Base-by-base conservation (phyloP, 2,797 vertebrate species). In the Bufotes viridis region DNA sequence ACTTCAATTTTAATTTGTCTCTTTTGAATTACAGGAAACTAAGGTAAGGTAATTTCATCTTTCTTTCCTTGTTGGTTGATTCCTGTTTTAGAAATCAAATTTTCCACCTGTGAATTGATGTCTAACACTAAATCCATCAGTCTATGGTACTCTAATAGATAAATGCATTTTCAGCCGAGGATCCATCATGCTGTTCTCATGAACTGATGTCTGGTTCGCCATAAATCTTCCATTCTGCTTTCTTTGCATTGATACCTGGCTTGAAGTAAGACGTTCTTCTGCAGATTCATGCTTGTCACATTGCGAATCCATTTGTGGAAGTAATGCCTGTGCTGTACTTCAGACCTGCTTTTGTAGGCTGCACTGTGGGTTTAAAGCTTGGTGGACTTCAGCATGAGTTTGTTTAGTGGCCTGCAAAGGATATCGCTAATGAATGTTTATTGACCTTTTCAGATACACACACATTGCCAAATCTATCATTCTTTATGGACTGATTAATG, bases 131-230 rank as follows among this genome's bases (percentile, higher is more conserved):
- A 84, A 88, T 88, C 81, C 53, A 69, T 82, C 75, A 82, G 53
- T 81, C 57, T 86, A 78, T 57, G 78, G 84, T 65, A 85, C 84
- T 85, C 58, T 85, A 78, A 85, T 78, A 78, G 74, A 78, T 78
- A 85, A 78, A 85, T 78, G 60, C 74, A 78, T 29, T 85, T 78
- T 80, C 67, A 78, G 53, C 60, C 10, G 58, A 67, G 72, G 80
- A 84, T 85, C 87, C 76, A 88, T 84, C 83, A 88, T 72, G 80
- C 65, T 84, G 82, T 84, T 88, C 82, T 84, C 82, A 61, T 84
- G 76, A 79, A 67, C 78, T 84, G 82, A 88, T 88, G 82, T 34
- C 75, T 84, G 67, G 17, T 65, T 80, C 9, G 55, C 55, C 7
- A 69, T 70, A 80, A 80, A 79, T 88, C 82, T 84, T 69, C 57